Evolutionary conservation across 2,113 vertebrate genomes (phyloP), one percentile per base, ranked within the genome.

Genomic region (Rhabdornis inornatus): DNA sequence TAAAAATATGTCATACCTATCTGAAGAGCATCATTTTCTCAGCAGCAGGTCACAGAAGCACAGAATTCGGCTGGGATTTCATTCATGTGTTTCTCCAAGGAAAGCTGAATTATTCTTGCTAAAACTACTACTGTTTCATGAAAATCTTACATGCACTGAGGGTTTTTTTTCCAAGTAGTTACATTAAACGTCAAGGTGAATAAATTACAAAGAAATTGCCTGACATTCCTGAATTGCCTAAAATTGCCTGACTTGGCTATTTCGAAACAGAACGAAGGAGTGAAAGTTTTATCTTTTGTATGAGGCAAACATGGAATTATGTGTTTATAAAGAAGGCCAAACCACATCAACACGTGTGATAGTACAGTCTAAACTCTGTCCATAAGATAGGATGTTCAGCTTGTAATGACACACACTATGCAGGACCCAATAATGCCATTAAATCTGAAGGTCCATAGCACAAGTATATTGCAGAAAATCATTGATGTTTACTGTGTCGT

Each of bases 371-470:
- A 68, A 66, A 30, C 17, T 44, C 33, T 68, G 86, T 23, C 31
- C 15, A 22, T 31, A 40, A 45, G 20, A 49, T 4, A 45, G 7
- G 19, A 59, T 2, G 3, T 47, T 69, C n/a, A 56, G 9, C 19
- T 89, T 84, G 78, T 59, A 75, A 57, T 81, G 74, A 16, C 10
- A n/a, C 14, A 22, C 7, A 28, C 4, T 30, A 4, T 21, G 7
- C 15, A 81, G 10, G 39, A 70, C 2, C 4, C 5, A 6, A 37
- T 31, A 72, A 89, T 28, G 2, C 0, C 0, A 1, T 68, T 61
- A 59, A 78, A 14, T 63, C 8, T 69, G 52, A 66, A 76, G 9
- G 10, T 63, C 53, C 8, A 0, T 44, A 44, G 25, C 8, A 55
- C 74, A 70, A 72, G 2, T 49, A 10, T 81, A 61, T 21, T 53